Percentiles rank a stretch among this genome's conserved stretches.
Conservation (phyloP, 2,113 vertebrate genomes). For the Semnornis frantzii region DNA sequence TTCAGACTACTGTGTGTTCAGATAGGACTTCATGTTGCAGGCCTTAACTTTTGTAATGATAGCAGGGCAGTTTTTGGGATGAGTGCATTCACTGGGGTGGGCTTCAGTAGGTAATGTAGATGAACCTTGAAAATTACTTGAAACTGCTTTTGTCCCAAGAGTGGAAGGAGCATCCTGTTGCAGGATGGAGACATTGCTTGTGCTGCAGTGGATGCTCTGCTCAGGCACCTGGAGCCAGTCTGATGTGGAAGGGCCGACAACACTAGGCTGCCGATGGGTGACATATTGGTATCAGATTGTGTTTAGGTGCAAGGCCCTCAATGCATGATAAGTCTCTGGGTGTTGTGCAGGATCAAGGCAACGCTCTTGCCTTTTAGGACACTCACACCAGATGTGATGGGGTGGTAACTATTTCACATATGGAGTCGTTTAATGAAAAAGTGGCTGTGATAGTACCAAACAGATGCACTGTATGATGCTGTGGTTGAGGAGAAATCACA, state of each 20-base stretch:
- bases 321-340: background rate
- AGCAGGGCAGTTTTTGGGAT: background rate
- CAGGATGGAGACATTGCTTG: fast-evolving
- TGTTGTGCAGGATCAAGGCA: background rate
- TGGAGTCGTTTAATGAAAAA: background rate
- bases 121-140: background rate
- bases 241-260: background rate
- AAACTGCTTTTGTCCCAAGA: background rate
- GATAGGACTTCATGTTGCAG: background rate
- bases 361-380: background rate
- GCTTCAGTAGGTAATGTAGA: background rate
- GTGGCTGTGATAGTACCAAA: background rate
- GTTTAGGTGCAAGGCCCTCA: background rate
- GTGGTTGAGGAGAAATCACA: background rate
- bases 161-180: background rate
- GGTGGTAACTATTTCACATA: fast-evolving
- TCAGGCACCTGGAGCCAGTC: fast-evolving
- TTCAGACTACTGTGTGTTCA: fast-evolving
- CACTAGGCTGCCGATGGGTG: background rate
- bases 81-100: background rate
- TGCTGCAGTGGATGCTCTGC: background rate
- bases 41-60: background rate
- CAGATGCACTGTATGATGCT: background rate
- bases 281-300: background rate
- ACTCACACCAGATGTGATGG: background rate